Conservation (phyloP, 2,113 vertebrate genomes). For the Peromyscus californicus region DNA sequence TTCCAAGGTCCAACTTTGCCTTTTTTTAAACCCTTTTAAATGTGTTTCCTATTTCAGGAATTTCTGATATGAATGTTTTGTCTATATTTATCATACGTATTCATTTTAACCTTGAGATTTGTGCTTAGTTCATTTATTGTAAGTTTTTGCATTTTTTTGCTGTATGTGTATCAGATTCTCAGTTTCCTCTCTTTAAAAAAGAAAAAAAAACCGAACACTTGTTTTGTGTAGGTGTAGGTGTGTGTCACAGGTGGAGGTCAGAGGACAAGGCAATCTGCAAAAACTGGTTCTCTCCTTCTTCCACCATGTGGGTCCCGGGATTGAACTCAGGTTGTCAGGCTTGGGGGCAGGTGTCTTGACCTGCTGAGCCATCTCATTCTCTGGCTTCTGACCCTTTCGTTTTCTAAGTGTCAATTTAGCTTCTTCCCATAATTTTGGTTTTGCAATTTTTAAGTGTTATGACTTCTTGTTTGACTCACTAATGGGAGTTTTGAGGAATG, state of each 20-base stretch:
- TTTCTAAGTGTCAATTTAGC: slow-evolving; percentile 39
- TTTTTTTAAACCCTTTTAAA: neutral
- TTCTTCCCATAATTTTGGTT: slow-evolving; percentile 62
- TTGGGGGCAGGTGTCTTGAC: neutral
- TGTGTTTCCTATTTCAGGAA: slow-evolving; percentile 45
- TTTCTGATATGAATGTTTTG: slow-evolving; percentile 49
- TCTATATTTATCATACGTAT: slow-evolving; percentile 28
- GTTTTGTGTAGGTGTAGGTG: neutral
- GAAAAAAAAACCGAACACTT: neutral
- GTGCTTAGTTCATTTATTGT: slow-evolving; percentile 49
- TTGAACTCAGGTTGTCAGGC: neutral
- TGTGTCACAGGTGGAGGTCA: neutral
- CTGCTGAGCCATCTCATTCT: neutral
- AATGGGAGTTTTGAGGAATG: neutral
- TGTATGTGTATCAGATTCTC: neutral
- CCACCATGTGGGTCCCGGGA: neutral
- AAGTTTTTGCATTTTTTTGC: slow-evolving; percentile 24
- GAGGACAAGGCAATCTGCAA: too few species aligned
- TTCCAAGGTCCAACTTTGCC: slow-evolving; percentile 3
- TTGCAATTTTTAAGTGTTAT: slow-evolving; percentile 59
- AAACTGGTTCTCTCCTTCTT: neutral
- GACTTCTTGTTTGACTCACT: slow-evolving; percentile 27
- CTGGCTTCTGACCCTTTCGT: neutral
- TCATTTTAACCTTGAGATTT: slow-evolving; percentile 39
- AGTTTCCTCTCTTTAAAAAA: neutral